Evolutionary conservation across 2,888 invertebrate genomes (phyloP), one percentile per base, ranked within the genome.

Genomic region (Yponomeuta sedellus): DNA sequence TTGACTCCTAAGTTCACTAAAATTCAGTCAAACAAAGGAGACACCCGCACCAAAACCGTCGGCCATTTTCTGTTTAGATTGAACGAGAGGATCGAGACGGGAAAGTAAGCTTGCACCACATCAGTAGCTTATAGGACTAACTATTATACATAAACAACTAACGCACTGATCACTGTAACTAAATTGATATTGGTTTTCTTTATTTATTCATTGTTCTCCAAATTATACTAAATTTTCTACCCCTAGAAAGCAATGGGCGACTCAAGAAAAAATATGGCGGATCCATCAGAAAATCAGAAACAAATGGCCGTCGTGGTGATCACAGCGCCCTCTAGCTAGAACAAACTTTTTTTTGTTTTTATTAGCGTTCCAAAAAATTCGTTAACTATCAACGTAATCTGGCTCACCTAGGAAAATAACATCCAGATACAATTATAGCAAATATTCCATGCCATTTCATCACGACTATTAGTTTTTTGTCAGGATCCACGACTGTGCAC

Each of bases 31-130:
- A 95, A 95, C 95, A 95, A 95, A 95, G 95, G 94, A 95, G 93
- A 94, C 94, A 94, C 93, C 93, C 93, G 93, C 94, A 94, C 94
- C 93, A 93, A 92, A 92, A 93, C 93, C 92, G 94, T 93, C 95
- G 94, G 95, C 95, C 95, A 95, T 95, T 94, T 95, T 95, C 94
- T 94, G 93, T 93, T 93, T 93, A 92, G 91, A 88, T 90, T 88
- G 88, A 88, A 88, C 87, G 88, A 87, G 82, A 78, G 79, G 85
- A 86, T 84, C 85, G 83, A 83, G 83, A 85, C 86, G 83, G 82
- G 83, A 87, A 86, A 85, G 80, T 73, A 73, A 79, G 74, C 79
- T 76, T 83, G 74, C 72, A 81, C 82, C 79, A 82, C 86, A 87
- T 88, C 74, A 79, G 83, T 78, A 74, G 76, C 72, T 16, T 2